Conservation (phyloP, 2,888 invertebrate species). For the Melanostoma scalare region DNA sequence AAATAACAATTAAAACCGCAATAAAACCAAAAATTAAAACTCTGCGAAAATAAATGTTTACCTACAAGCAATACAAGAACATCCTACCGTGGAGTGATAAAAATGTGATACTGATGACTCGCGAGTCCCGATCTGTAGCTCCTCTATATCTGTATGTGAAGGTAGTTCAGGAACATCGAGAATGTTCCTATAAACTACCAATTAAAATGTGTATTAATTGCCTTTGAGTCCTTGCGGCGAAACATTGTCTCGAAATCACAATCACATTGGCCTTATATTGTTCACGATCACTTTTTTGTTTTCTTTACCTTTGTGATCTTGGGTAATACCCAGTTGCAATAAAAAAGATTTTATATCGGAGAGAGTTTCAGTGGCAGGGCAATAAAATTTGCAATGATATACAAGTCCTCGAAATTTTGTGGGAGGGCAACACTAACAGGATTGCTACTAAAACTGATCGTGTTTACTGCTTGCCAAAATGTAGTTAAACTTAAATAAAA, state of each 20-base stretch:
- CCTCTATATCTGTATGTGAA: slow-evolving; percentile 13
- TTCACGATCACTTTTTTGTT: slow-evolving; percentile 46
- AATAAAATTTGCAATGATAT: slow-evolving; percentile 55
- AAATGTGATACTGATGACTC: slow-evolving; percentile 41
- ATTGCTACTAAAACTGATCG: slow-evolving; percentile 35
- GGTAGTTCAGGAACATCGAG: slow-evolving; percentile 51
- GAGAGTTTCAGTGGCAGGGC: slow-evolving; percentile 50
- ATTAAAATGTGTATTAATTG: slow-evolving; percentile 70
- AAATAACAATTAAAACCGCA: slow-evolving; percentile 70
- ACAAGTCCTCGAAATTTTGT: background rate
- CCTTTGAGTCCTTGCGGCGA: slow-evolving; percentile 59
- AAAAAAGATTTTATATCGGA: slow-evolving; percentile 39
- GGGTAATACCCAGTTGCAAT: slow-evolving; percentile 38
- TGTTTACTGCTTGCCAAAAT: background rate
- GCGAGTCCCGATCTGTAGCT: slow-evolving; percentile 24
- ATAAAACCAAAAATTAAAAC: slow-evolving; percentile 61
- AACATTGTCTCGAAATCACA: slow-evolving; percentile 67
- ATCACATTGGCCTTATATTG: slow-evolving; percentile 49
- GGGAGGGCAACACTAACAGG: slow-evolving; percentile 39
- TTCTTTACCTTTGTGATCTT: slow-evolving; percentile 39
- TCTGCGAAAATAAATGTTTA: slow-evolving; percentile 53
- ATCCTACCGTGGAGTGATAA: slow-evolving; percentile 45
- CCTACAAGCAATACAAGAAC: slow-evolving; percentile 59
- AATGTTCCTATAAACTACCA: slow-evolving; percentile 63
- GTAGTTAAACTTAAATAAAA: background rate